These are phyloP conservation scores for Brachypodius melanocephalos DNA, from an alignment of 2,113 vertebrate genomes.

Conservation along the genomic window DNA sequence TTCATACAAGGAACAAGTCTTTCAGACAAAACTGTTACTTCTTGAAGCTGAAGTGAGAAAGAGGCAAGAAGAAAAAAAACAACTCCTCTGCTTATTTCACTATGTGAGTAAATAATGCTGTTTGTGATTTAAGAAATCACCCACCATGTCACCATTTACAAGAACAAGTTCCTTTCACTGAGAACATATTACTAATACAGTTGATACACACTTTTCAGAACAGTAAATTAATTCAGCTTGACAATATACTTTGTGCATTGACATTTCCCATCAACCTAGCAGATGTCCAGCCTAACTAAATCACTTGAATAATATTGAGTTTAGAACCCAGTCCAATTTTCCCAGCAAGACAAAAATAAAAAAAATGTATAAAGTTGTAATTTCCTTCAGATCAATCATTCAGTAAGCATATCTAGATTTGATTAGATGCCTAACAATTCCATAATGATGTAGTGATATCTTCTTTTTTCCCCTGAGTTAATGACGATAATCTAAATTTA, in stretches of 20 bases:
- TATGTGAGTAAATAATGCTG: conserved; percentile 59
- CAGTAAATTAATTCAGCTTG: not conserved
- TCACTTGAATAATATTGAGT: not conserved
- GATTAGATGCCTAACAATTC: not conserved
- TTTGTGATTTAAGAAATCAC: not conserved
- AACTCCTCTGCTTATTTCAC: conserved; percentile 66
- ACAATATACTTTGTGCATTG: not conserved
- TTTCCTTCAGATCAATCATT: not conserved
- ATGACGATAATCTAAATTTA: not conserved
- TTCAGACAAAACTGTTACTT: conserved; percentile 78
- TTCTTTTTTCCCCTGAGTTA: not conserved
- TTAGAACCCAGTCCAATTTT: not conserved
- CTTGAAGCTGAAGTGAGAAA: conserved; percentile 81
- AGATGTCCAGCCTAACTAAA: not conserved
- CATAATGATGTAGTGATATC: not conserved
- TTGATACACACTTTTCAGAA: not conserved
- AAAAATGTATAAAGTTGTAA: not conserved
- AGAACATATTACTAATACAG: not conserved
- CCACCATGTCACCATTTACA: not conserved
- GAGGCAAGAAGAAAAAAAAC: conserved; percentile 75
- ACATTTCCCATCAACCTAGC: not conserved
- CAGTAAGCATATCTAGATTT: not conserved
- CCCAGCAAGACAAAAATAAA: not conserved
- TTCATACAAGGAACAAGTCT: conserved; percentile 67
- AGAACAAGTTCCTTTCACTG: not conserved